These are phyloP conservation scores for Thamnophis sirtalis DNA, from an alignment of 2,113 vertebrate genomes.

Conservation along the genomic window DNA sequence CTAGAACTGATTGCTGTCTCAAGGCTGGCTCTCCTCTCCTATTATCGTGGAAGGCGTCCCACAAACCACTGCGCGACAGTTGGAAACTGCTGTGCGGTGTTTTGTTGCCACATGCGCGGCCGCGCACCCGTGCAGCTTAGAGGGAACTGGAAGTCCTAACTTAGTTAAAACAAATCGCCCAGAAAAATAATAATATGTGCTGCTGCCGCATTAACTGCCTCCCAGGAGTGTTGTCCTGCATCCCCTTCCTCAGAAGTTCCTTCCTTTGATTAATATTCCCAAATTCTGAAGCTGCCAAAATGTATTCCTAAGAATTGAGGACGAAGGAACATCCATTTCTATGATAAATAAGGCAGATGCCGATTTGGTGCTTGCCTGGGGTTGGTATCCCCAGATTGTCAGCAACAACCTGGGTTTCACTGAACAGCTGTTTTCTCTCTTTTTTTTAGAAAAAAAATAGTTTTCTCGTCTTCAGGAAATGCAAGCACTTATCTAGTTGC, in stretches of 20 bases:
- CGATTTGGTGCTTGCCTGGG: background rate
- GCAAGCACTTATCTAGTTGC: background rate
- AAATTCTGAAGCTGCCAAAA: background rate
- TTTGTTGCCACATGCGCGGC: no score
- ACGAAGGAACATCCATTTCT: background rate
- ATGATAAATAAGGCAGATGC: constrained; percentile 6
- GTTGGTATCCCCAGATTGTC: background rate
- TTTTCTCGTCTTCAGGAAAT: background rate
- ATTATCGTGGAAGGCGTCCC: no score
- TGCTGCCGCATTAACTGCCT: background rate
- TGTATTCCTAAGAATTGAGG: background rate
- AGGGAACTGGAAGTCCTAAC: no score
- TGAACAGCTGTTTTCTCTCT: constrained; percentile 10
- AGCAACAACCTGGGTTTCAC: background rate
- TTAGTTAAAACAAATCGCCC: background rate
- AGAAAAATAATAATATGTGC: background rate
- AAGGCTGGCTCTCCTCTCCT: no score
- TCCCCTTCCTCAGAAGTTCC: background rate
- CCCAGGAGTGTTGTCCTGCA: background rate
- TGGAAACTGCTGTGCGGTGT: no score
- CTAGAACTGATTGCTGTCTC: no score
- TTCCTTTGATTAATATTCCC: background rate
- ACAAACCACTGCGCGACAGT: no score
- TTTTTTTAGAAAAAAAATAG: background rate
- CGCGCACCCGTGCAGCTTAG: no score